Conservation (phyloP, 2,888 invertebrate genomes). For the Drosophila bunnanda region DNA sequence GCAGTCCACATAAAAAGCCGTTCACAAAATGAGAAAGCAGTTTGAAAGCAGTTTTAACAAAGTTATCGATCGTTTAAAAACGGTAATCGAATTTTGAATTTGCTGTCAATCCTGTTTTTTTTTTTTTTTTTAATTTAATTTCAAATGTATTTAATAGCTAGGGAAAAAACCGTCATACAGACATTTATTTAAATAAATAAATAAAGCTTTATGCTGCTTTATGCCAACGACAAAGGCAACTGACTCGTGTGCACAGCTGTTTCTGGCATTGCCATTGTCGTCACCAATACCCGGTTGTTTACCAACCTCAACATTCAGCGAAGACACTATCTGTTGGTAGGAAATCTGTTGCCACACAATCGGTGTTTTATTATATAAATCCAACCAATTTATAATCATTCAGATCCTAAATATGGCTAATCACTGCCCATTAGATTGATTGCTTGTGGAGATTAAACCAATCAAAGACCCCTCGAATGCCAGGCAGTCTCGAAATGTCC, state of each 20-base stretch:
- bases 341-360: too few species aligned
- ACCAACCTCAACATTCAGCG: not conserved
- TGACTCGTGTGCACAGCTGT: not conserved
- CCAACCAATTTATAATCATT: not conserved
- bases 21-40: too few species aligned
- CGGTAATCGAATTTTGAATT: too few species aligned
- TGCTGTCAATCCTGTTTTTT: too few species aligned
- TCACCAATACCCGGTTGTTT: not conserved
- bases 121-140: too few species aligned
- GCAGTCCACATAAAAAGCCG: too few species aligned
- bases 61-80: too few species aligned
- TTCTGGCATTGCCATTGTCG: not conserved
- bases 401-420: conserved; percentile 1
- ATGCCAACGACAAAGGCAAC: not conserved
- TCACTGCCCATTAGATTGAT: not conserved
- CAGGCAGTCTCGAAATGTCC: conserved; percentile 34
- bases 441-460: conserved; percentile 6
- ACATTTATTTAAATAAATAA: not conserved
- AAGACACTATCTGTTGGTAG: not conserved
- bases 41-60: too few species aligned
- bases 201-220: not conserved
- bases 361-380: not conserved
- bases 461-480: conserved; percentile 8
- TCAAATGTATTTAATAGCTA: too few species aligned
- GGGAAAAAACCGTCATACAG: too few species aligned